Evolutionary conservation across 2,797 vertebrate species (phyloP), one percentile per base, ranked within the genome.

Genomic region (Poecilia gillii): DNA sequence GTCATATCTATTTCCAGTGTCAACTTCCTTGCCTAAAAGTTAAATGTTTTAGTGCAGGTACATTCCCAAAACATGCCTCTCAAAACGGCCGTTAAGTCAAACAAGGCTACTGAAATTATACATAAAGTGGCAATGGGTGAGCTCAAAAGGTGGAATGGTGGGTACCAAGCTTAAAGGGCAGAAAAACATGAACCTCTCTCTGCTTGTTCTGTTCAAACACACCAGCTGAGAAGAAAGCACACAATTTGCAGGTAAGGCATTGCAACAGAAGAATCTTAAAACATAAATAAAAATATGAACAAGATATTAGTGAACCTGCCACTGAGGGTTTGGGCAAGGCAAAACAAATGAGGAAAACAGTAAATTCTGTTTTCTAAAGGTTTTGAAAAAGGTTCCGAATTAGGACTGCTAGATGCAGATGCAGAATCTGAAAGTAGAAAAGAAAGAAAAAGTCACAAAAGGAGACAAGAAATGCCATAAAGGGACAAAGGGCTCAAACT

Each of bases 1-100:
- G 93, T 95, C 95, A 96, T 64, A 46, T 96, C 94, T 95, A 95
- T 94, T 95, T 96, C 96, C 93, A 96, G 92, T 93, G 94, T 94
- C 92, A 87, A 91, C 90, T 95, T 93, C 90, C 77, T 83, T 91
- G 91, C 91, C 95, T 95, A 92, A 95, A 95, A 92, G 95, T 95
- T 95, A 93, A 95, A 95, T 93, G 94, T 94, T 95, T 95, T 94
- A 96, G 92, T 87, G 89, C 92, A 92, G 92, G 95, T 94, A 95
- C 93, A 95, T 95, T 94, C 94, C 94, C 94, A 94, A 95, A 96
- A 95, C 87, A 94, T 87, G 92, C 86, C 90, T 75, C 46, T 81
- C 91, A 87, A 91, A 90, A 86, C 46, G n/a, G 85, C 89, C 88
- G 89, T 90, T 91, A 90, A 89, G 85, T 90, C 71, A 87, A 91